These are phyloP conservation scores for Chondrosia reniformis DNA, from an alignment of 37 sponge, comb jelly and placozoan genomes.

Conservation along the genomic window DNA sequence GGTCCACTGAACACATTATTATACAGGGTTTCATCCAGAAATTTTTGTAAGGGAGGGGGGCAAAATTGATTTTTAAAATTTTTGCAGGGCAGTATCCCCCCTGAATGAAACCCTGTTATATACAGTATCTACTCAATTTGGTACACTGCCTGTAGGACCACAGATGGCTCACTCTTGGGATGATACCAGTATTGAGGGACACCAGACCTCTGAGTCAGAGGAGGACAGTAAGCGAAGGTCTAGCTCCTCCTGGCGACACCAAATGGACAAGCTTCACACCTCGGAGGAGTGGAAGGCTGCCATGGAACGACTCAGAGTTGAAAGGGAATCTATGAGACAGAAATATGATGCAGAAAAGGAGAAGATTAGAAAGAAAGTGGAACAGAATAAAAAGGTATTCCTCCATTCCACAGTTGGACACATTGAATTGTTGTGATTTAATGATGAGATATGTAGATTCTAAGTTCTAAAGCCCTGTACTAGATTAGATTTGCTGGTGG, in stretches of 20 bases:
- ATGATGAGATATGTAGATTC: no score
- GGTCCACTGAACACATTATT: no score
- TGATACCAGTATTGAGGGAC: conserved; percentile 21
- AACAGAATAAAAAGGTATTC: conserved; percentile 26
- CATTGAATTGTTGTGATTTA: no score
- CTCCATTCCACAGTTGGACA: no score
- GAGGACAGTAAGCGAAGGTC: conserved; percentile 23
- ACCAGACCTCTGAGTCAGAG: conserved; percentile 53
- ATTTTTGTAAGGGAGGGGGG: no score
- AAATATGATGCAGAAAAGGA: conserved; percentile 58
- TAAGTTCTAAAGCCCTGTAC: no score
- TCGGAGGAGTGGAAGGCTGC: conserved; percentile 13
- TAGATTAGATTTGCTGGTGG: no score
- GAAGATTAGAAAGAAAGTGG: conserved; percentile 1
- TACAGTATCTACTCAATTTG: no score
- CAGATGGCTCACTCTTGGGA: neutral
- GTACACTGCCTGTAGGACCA: conserved; percentile 1
- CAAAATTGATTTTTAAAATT: no score
- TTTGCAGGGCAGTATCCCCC: no score
- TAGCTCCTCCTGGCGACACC: neutral
- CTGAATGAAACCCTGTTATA: no score
- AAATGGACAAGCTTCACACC: conserved; percentile 8
- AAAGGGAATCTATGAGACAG: conserved; percentile 64
- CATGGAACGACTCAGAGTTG: neutral
- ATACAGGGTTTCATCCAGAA: no score